These are phyloP conservation scores for Empidonax alnorum DNA, from an alignment of 2,113 vertebrate genomes.

Conservation along the genomic window DNA sequence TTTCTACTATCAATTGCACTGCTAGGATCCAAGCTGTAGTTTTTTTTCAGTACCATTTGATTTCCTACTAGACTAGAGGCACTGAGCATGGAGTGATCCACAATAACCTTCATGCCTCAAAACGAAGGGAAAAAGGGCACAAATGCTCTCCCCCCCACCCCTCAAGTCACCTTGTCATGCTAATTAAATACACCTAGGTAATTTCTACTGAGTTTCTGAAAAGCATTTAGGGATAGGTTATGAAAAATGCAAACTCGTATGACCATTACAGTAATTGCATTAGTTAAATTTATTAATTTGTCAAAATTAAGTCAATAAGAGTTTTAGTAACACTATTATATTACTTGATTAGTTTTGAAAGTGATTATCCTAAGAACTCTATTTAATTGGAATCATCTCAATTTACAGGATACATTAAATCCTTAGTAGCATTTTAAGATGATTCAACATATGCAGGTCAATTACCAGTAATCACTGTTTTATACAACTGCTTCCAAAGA, in stretches of 20 bases:
- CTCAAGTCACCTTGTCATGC: background rate
- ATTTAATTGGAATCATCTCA: conserved; percentile 77
- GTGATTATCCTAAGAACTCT: conserved; percentile 70
- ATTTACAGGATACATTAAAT: conserved; percentile 77
- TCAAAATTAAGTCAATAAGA: conserved; percentile 75
- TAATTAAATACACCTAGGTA: background rate
- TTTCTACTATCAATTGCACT: background rate
- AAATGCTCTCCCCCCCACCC: background rate
- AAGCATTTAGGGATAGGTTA: conserved; percentile 25
- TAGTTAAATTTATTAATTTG: conserved; percentile 73
- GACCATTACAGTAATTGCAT: conserved; percentile 62
- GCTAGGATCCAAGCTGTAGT: background rate
- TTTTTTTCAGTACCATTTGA: background rate
- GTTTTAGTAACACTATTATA: conserved; percentile 61
- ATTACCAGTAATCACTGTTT: conserved; percentile 74
- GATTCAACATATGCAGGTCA: conserved; percentile 74
- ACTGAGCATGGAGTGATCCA: background rate
- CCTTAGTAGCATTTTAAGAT: conserved; percentile 66
- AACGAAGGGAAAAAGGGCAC: background rate
- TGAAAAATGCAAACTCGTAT: conserved; percentile 55
- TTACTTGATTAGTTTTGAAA: conserved; percentile 76
- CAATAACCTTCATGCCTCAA: background rate
- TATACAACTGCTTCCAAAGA: conserved; percentile 62
- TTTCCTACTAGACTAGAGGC: background rate
- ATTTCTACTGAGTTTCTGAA: conserved; percentile 31